These are phyloP conservation scores for Columba livia DNA, from an alignment of 2,113 vertebrate genomes.

Conservation along the genomic window DNA sequence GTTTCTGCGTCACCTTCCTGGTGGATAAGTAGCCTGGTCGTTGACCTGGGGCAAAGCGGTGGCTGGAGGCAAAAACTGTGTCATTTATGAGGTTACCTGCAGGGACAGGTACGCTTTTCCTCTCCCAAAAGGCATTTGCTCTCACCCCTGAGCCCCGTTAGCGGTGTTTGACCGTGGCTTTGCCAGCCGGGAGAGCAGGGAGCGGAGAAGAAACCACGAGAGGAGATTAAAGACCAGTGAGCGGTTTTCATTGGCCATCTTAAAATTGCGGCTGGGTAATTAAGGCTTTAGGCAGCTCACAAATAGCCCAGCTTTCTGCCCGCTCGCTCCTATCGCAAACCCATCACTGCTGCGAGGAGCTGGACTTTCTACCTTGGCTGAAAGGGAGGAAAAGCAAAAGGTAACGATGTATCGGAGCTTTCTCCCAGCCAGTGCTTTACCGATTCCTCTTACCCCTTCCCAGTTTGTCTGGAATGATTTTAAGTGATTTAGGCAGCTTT, in stretches of 20 bases:
- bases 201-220: fast-evolving
- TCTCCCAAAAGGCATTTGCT: no score
- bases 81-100: no score
- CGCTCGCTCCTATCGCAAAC: fast-evolving
- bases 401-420: background rate
- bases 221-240: slow-evolving; percentile 20
- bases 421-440: background rate
- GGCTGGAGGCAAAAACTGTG: background rate
- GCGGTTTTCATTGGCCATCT: slow-evolving; percentile 22
- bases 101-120: no score
- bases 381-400: background rate
- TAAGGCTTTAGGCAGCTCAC: slow-evolving; percentile 36
- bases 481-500: background rate
- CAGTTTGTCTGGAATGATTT: background rate
- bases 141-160: background rate
- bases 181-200: background rate
- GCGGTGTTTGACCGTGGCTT: background rate
- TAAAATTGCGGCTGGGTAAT: background rate
- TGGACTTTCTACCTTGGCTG: background rate
- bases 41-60: background rate
- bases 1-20: fast-evolving
- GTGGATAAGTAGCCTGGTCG: fast-evolving
- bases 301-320: background rate
- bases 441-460: fast-evolving
- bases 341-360: background rate